Base-by-base conservation (phyloP, 2,888 invertebrate species). In the Spilosoma lubricipeda region DNA sequence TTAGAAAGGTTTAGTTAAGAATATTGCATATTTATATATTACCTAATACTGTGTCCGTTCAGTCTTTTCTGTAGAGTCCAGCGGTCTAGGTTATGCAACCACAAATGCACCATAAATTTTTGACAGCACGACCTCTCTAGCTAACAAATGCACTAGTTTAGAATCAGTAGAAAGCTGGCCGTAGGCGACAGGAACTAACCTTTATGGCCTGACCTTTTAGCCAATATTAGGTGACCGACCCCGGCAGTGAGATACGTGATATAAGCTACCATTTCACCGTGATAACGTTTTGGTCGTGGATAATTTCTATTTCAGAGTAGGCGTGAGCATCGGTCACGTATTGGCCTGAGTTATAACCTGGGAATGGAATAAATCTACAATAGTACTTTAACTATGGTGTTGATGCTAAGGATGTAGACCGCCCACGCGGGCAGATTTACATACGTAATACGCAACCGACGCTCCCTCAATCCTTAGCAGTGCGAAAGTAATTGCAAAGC, bases 271-370 rank as follows among this genome's bases (percentile, higher is more conserved):
- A 93, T 93, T 94, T 93, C 90, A 87, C 85, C 83, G 82, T 89
- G 90, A 90, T 92, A 91, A 88, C 86, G 87, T 81, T 82, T 82
- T 75, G 86, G 86, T 88, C 85, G 85, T 88, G 90, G 89, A 90
- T 90, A 89, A 89, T 90, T 87, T 88, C 87, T 85, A 84, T 84
- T 83, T 85, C 76, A 86, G 81, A 78, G 92, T 93, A 90, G 93
- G 93, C 94, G 95, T 95, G 94, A 93, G 90, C 90, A 93, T 93
- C 92, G 93, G 94, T 94, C 94, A 95, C 94, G 95, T 94, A 93
- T 93, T 91, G 90, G 89, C 89, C 91, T 92, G 90, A 95, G 93
- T 93, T 94, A 94, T 93, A 90, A 92, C 90, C 92, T 86, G 86
- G 90, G 91, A 90, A 91, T 85, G 86, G 90, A 91, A 93, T 94